Conservation (phyloP, 2,888 invertebrate genomes). For the Eulithis prunata region DNA sequence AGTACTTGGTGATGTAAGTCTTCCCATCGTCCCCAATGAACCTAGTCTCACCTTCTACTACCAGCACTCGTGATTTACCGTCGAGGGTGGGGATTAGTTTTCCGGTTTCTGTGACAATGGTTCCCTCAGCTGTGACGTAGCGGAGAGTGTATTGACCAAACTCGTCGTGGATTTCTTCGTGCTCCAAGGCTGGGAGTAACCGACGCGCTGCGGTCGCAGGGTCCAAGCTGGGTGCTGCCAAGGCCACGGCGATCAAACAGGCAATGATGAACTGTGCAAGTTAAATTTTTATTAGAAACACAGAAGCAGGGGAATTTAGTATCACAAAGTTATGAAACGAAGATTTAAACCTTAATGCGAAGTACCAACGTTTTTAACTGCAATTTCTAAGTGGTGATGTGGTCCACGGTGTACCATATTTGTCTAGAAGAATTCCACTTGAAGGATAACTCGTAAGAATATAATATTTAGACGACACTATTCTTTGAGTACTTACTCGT, state of each 20-base stretch:
- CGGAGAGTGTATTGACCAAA: slow-evolving; percentile 60
- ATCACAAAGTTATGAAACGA: too few relatives aligned
- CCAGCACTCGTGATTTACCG: slow-evolving; percentile 53
- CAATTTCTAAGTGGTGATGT: too few relatives aligned
- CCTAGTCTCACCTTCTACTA: slow-evolving; percentile 61
- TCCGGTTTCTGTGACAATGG: slow-evolving; percentile 60
- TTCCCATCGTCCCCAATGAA: slow-evolving; percentile 64
- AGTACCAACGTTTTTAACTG: too few relatives aligned
- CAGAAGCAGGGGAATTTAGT: too few relatives aligned
- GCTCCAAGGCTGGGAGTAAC: slow-evolving; percentile 53
- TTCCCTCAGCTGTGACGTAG: slow-evolving; percentile 67
- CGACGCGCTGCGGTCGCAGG: slow-evolving; percentile 43
- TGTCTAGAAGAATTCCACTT: too few relatives aligned
- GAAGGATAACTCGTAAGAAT: too few relatives aligned
- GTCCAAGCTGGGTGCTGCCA: slow-evolving; percentile 47
- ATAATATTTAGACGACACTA: too few relatives aligned
- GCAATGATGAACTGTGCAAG: slow-evolving; percentile 49
- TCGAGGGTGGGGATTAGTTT: slow-evolving; percentile 55
- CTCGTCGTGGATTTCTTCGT: slow-evolving; percentile 59
- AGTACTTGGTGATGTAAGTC: slow-evolving; percentile 63
- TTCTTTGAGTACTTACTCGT: too few relatives aligned
- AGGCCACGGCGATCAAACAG: slow-evolving; percentile 32
- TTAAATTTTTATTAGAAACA: background rate
- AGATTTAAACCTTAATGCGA: too few relatives aligned
- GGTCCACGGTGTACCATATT: too few relatives aligned